Base-by-base conservation (phyloP, 2,888 invertebrate genomes). In the Erannis defoliaria region DNA sequence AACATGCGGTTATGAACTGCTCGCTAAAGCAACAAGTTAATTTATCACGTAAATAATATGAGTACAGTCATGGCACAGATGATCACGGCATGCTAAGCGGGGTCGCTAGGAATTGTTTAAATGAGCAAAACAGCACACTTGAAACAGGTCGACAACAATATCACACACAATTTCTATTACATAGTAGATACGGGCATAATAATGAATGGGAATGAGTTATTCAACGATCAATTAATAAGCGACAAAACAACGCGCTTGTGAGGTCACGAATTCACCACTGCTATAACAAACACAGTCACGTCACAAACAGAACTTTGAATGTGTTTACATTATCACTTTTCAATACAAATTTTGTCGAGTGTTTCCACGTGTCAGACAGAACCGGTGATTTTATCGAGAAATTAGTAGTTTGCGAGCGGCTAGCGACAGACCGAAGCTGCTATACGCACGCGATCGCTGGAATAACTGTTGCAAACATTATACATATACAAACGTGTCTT, bases 391-490 rank as follows among this genome's bases (percentile, higher is more conserved):
- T 65, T 54, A 59, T 55, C 42, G 45, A 53, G 18, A 23, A 56
- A 62, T 62, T 55, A 48, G 50, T 55, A 38, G 14, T 33, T 48
- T 48, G 49, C 42, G 43, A 63, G 61, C 53, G 53, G 35, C 58
- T 56, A 68, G 62, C 67, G 53, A 65, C 65, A 45, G 73, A 72
- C 70, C 71, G 70, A 77, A 72, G 80, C 80, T 81, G 86, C 81
- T 81, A 76, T 73, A 85, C 67, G 84, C 77, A 66, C 85, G 87
- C 84, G 80, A 77, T 80, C 88, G 73, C 84, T 81, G 78, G 84
- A 78, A 80, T 88, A 87, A 90, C 90, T 90, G 89, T 84, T 83
- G 80, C 82, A 80, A 80, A 81, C 81, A 82, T 77, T 75, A 73
- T 75, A 78, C 77, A 80, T 42, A 57, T 48, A 42, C 78, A 81